A percentile compares a stretch with the other conserved stretches of the same genome.
Evolutionary conservation across 2,888 invertebrate genomes (phyloP).

Genomic region (Lymantria dispar): DNA sequence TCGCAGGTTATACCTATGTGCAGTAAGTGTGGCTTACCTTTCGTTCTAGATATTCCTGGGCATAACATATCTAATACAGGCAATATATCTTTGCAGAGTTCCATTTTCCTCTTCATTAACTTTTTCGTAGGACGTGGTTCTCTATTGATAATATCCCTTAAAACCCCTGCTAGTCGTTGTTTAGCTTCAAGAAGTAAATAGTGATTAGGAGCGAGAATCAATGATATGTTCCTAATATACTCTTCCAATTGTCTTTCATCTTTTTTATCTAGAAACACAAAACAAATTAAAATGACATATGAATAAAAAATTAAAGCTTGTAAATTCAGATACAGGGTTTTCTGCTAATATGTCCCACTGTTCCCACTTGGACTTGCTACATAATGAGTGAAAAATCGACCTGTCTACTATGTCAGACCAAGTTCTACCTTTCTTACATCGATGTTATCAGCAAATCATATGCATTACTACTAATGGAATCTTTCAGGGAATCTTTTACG

Average conservation of each 20-base stretch:
- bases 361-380: no score
- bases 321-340: no score
- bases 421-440: no score
- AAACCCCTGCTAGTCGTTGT: constrained; percentile 85
- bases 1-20: background rate
- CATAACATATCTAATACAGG: constrained; percentile 85
- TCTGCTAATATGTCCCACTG: no score
- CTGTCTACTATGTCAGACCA: no score
- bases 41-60: constrained; percentile 87
- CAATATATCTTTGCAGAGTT: constrained; percentile 85
- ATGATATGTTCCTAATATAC: constrained; percentile 77
- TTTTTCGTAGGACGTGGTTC: constrained; percentile 77
- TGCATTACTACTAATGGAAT: no score
- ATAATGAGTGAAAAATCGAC: no score
- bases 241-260: constrained; percentile 74
- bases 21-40: constrained; percentile 67
- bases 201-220: constrained; percentile 85
- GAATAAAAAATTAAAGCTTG: no score
- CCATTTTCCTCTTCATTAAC: constrained; percentile 84
- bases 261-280: constrained; percentile 60
- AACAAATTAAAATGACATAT: background rate
- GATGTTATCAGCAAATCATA: no score
- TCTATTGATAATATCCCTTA: constrained; percentile 75
- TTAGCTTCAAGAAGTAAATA: constrained; percentile 86
- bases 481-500: no score